Base-by-base conservation (phyloP, 2,797 vertebrate species). In the Hyperoplus lanceolatus region DNA sequence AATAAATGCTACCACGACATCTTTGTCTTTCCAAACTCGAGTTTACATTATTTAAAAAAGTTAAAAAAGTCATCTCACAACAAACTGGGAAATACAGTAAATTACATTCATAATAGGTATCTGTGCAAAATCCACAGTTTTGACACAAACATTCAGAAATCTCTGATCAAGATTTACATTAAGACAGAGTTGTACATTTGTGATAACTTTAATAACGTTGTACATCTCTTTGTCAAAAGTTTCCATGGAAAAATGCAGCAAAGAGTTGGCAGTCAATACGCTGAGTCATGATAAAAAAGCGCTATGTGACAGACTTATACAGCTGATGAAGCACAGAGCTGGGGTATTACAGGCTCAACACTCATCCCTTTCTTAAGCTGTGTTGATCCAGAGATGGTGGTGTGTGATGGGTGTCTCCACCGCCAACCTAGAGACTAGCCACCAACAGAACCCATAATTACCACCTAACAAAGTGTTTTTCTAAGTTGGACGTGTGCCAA, bases 361-460 rank as follows among this genome's bases (percentile, higher is more conserved):
- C 41, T 87, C 65, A 85, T 77, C 87, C 83, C 62, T 70, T 70
- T 53, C 76, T 83, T 83, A 88, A 90, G 77, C 89, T 36, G 12
- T 12, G 73, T 55, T 87, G 74, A 91, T 91, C 85, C 87, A 48
- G 54, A 29, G 61, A 63, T 81, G 72, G 79, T 71, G 78, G 70
- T 82, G 73, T 69, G 75, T 74, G 78, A 79, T 56, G 21, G 16
- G 59, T 73, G 83, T 83, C 77, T 81, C 62, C 66, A 45, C 38
- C 29, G 8, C 60, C 13, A 21, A 56, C 58, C 56, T 3, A 29
- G 39, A 72, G 57, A 72, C 61, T 74, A 54, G 38, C 70, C 46
- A 65, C 64, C 7, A 14, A 7, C 62, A 70, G 63, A 81, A 66
- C 51, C 70, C 43, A 41, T 72, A 72, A 69, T 87, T 81, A 79